Base-by-base conservation (phyloP, 1,140 invertebrate species). In the Dinoponera quadriceps region DNA sequence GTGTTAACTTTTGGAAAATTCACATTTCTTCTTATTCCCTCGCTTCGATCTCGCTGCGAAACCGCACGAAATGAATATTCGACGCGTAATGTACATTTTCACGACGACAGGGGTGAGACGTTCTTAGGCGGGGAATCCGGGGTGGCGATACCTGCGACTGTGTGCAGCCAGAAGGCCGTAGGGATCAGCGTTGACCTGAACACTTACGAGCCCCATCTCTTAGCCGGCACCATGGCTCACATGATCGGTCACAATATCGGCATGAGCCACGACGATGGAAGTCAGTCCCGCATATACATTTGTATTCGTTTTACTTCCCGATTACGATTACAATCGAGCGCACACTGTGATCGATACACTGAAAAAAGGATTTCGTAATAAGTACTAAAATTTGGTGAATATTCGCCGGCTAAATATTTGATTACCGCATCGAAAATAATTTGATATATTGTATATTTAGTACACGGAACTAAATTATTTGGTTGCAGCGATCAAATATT, bases 211-310 rank as follows among this genome's bases (percentile, higher is more conserved):
- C 98, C 98, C 0, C 98, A 99, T 94, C 96, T 99, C 18, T 95
- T 98, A 20, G 98, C 98, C 1, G 98, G 97, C 13, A 98, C 98
- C 18, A 97, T 99, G 96, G 97, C 98, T 14, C 98, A 99, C 92
- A 99, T 99, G 98, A 98, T 99, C 88, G 98, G 98, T 20, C 98
- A 99, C 91, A 99, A 99, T 93, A 97, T 99, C 85, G 98, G 98
- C 91, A 98, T 99, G 97, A 96, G 96, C 2, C 98, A 99, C 94
- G 98, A 99, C 93, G 97, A 98, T 89, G 97, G 97, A 75, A 95
- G 97, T 96, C 95, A 96, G 95, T 95, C 89, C 82, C 48, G 7
- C 38, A 14, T 16, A 14, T 16, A 38, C 38, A 44, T 33, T 33
- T 18, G 20, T 49, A 51, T 57, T 20, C 29, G 2, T 57, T 3